Evolutionary conservation across 2,888 invertebrate species (phyloP).

Genomic region (Lithophane ornitopus): DNA sequence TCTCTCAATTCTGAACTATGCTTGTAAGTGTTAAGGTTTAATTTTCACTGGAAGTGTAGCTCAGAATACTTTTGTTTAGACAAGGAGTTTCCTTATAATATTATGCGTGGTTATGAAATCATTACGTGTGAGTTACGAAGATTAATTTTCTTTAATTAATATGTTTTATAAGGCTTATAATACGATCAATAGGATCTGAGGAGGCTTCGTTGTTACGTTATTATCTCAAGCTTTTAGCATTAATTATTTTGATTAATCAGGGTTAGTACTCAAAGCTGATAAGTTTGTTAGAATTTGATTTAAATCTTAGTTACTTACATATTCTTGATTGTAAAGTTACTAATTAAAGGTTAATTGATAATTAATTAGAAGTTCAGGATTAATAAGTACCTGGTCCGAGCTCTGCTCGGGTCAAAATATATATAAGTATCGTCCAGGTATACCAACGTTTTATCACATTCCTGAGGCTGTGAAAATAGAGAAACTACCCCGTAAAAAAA

Average conservation of each 20-base stretch:
- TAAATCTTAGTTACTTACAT: background rate
- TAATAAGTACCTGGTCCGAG: too few relatives aligned
- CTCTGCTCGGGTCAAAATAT: too few relatives aligned
- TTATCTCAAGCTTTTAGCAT: conserved; percentile 19
- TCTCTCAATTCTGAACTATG: conserved; percentile 42
- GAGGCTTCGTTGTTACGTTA: conserved; percentile 9
- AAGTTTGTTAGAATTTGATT: conserved; percentile 8
- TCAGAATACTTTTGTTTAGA: conserved; percentile 55
- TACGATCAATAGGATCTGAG: conserved; percentile 9
- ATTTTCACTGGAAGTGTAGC: conserved; percentile 34
- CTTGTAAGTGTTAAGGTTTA: conserved; percentile 21
- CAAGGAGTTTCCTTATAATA: conserved; percentile 51
- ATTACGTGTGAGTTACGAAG: conserved; percentile 42
- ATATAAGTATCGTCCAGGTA: too few relatives aligned
- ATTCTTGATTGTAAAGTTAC: background rate
- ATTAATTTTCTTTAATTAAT: conserved; percentile 61
- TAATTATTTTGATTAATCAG: conserved; percentile 32
- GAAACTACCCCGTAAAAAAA: too few relatives aligned
- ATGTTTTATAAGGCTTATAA: conserved; percentile 36
- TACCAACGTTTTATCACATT: too few relatives aligned
- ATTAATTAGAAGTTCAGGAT: too few relatives aligned
- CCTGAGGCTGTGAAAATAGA: too few relatives aligned
- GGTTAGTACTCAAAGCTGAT: background rate
- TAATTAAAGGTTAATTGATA: conserved; percentile 9
- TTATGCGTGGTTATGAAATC: conserved; percentile 53